Conservation (phyloP, 2,888 invertebrate genomes). For the Tridacna crocea region DNA sequence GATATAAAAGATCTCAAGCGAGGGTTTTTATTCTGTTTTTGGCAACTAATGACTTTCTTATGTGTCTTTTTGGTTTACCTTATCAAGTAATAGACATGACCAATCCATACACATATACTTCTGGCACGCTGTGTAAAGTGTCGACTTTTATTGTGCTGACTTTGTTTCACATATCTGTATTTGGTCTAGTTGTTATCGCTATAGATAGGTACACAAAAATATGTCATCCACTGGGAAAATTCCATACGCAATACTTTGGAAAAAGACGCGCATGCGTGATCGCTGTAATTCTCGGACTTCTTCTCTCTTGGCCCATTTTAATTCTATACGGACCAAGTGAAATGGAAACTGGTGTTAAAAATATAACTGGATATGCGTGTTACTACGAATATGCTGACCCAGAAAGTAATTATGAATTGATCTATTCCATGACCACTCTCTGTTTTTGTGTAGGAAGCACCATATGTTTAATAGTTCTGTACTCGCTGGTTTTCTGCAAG, state of each 20-base stretch:
- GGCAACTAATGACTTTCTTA: constrained; percentile 69
- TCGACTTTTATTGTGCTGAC: constrained; percentile 64
- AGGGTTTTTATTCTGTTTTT: constrained; percentile 72
- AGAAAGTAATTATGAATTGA: constrained; percentile 62
- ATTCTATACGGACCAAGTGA: constrained; percentile 71
- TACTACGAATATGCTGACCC: constrained; percentile 63
- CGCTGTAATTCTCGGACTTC: constrained; percentile 46
- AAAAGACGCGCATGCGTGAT: constrained; percentile 60
- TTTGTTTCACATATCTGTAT: constrained; percentile 65
- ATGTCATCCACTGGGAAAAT: constrained; percentile 69
- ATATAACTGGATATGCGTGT: constrained; percentile 70
- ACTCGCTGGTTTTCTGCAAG: constrained; percentile 51
- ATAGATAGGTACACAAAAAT: constrained; percentile 76
- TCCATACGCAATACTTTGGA: constrained; percentile 67
- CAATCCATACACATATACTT: constrained; percentile 69
- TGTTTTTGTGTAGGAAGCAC: constrained; percentile 49
- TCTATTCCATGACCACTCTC: constrained; percentile 61
- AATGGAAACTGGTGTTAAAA: constrained; percentile 55
- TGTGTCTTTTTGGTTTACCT: constrained; percentile 72
- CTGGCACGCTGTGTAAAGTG: constrained; percentile 61
- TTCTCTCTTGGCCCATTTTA: constrained; percentile 68
- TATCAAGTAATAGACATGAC: constrained; percentile 74
- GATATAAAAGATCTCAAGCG: constrained; percentile 71
- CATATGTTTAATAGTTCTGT: constrained; percentile 42
- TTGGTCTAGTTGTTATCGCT: constrained; percentile 70